Percentiles rank a stretch among this genome's conserved stretches.
Evolutionary conservation across 2,888 invertebrate genomes (phyloP).

Genomic region (Volucella zonaria): DNA sequence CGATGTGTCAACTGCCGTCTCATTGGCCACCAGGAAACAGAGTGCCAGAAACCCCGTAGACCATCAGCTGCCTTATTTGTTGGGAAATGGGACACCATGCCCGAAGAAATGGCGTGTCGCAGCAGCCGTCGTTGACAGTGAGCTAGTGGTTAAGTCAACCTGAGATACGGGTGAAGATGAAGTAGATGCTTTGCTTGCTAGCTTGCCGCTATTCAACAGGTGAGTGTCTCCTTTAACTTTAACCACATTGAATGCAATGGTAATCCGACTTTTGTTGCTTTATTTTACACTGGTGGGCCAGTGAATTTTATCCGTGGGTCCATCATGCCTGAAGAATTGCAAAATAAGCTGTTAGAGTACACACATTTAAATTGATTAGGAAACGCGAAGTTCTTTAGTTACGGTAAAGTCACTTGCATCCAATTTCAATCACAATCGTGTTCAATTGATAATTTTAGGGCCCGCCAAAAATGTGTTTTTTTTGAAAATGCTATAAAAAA

Average conservation of each 20-base stretch:
- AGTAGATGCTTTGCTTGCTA: too few relatives aligned
- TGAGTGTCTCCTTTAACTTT: constrained; percentile 33
- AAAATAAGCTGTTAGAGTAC: neutral
- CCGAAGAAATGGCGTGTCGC: constrained; percentile 13
- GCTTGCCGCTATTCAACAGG: constrained; percentile 14
- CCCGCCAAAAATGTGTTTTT: too few relatives aligned
- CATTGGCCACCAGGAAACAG: constrained; percentile 25
- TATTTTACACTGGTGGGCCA: constrained; percentile 45
- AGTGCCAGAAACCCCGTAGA: constrained; percentile 20
- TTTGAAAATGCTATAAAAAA: too few relatives aligned
- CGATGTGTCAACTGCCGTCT: constrained; percentile 17
- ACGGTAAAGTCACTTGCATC: too few relatives aligned
- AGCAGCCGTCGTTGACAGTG: constrained; percentile 9
- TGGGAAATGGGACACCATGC: constrained; percentile 31
- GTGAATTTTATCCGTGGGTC: constrained; percentile 38
- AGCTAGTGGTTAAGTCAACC: neutral
- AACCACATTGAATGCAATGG: neutral
- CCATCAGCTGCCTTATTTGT: constrained; percentile 23
- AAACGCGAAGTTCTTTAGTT: too few relatives aligned
- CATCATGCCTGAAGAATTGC: constrained; percentile 30
- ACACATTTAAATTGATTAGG: constrained; percentile 23
- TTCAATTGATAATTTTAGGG: too few relatives aligned
- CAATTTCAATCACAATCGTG: too few relatives aligned
- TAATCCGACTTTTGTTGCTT: constrained; percentile 19
- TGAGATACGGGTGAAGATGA: neutral